phyloP scores from a whole-genome alignment of 2,888 invertebrate genomes.

The Cephonodes hylas region DNA sequence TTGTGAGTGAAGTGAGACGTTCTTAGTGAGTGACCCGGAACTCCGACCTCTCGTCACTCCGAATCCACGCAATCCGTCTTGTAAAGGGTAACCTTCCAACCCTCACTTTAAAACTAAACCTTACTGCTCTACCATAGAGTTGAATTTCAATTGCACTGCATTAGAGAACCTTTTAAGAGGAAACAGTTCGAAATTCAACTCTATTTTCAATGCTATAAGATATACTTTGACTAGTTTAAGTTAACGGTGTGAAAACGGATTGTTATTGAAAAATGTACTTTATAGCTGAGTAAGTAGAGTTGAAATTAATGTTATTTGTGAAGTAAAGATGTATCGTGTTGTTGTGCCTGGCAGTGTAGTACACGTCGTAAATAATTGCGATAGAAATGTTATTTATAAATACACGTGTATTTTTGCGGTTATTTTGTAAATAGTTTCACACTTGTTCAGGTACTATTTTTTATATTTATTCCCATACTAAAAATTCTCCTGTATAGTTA shows the following conservation, averaged over 20 bases:
- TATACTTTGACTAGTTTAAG: neutral
- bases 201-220: neutral
- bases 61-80: neutral
- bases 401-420: neutral
- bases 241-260: neutral
- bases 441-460: too few relatives aligned
- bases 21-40: slow-evolving; percentile 8
- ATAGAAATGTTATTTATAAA: slow-evolving; percentile 3
- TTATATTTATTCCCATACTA: neutral
- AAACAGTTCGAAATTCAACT: neutral
- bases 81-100: neutral
- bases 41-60: slow-evolving; percentile 5
- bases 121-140: neutral
- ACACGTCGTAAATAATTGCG: neutral
- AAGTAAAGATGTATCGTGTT: neutral
- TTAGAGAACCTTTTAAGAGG: too few relatives aligned
- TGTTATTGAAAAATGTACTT: neutral
- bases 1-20: slow-evolving; percentile 3
- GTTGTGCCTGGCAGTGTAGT: neutral
- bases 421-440: neutral
- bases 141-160: neutral
- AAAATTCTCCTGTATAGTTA: too few relatives aligned
- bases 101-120: neutral
- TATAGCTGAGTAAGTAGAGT: neutral
- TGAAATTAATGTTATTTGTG: neutral